Percentiles rank a stretch among this genome's conserved stretches.
Evolutionary conservation across 2,113 vertebrate genomes (phyloP).

Genomic region (Leucoraja erinaceus): DNA sequence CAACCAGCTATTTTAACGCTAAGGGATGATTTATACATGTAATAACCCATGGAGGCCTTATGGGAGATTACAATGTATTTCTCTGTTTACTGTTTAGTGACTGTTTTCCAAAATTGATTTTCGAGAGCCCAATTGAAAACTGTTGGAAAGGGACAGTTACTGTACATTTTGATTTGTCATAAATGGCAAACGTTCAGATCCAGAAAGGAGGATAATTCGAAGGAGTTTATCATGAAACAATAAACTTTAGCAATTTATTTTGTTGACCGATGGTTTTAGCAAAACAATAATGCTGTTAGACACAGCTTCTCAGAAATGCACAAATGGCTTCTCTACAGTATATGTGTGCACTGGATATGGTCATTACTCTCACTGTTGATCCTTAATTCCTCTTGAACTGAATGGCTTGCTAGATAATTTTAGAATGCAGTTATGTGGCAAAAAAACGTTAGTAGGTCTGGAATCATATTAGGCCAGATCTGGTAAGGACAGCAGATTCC

Average conservation of each 20-base stretch:
- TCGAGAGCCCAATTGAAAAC: background rate
- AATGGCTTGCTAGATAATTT: too few species aligned
- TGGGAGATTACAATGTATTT: slow-evolving; percentile 3
- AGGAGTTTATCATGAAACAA: background rate
- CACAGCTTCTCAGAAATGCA: background rate
- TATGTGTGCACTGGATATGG: too few species aligned
- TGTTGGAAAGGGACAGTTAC: background rate
- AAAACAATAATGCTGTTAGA: background rate
- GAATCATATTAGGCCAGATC: too few species aligned
- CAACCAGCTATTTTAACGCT: background rate
- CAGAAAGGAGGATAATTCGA: background rate
- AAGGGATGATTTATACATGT: background rate
- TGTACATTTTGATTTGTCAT: background rate
- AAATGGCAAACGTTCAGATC: background rate
- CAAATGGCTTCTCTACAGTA: background rate
- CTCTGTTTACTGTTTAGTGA: background rate
- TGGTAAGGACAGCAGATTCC: too few species aligned
- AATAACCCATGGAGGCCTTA: background rate
- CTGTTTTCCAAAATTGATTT: slow-evolving; percentile 1
- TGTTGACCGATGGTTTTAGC: background rate
- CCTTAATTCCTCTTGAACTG: too few species aligned
- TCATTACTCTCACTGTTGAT: too few species aligned
- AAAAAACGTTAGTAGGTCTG: too few species aligned
- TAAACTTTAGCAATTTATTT: background rate
- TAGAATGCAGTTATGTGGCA: too few species aligned